Percentiles rank a stretch among this genome's conserved stretches.
phyloP scores from a whole-genome alignment of 2,888 invertebrate species.

The Cantharis rufa region DNA sequence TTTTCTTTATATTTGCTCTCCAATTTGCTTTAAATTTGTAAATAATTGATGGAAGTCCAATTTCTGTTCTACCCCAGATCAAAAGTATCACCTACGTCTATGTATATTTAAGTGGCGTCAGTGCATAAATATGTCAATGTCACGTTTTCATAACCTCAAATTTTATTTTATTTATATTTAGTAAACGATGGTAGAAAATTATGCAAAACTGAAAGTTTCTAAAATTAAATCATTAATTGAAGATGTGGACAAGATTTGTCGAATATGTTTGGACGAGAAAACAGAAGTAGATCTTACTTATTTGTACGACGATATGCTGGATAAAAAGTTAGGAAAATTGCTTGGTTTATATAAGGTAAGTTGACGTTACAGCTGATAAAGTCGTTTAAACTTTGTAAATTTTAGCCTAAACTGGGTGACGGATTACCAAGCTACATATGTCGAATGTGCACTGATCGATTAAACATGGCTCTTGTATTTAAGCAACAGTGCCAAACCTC shows the following conservation, averaged over 20 bases:
- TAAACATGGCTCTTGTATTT: constrained; percentile 46
- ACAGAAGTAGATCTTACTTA: constrained; percentile 42
- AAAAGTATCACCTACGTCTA: background rate
- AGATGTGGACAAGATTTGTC: constrained; percentile 46
- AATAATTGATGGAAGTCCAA: too few species aligned
- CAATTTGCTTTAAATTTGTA: too few species aligned
- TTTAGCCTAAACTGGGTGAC: constrained; percentile 44
- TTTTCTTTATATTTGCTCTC: too few species aligned
- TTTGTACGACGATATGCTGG: constrained; percentile 42
- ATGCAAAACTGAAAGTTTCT: constrained; percentile 15
- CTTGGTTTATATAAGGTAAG: constrained; percentile 4
- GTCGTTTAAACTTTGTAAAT: background rate
- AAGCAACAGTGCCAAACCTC: constrained; percentile 46
- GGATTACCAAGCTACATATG: constrained; percentile 49
- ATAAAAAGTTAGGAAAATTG: constrained; percentile 21
- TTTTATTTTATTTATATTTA: background rate
- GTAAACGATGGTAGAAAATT: background rate
- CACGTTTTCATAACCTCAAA: constrained; percentile 7
- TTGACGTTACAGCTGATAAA: background rate
- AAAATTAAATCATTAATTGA: constrained; percentile 26
- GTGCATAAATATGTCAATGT: background rate
- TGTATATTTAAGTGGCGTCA: background rate
- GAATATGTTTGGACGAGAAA: constrained; percentile 49
- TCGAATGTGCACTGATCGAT: constrained; percentile 42
- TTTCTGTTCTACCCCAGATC: background rate